phyloP scores from a whole-genome alignment of 92 coral and sea anemone genomes.

The Virgularia gustaviana region DNA sequence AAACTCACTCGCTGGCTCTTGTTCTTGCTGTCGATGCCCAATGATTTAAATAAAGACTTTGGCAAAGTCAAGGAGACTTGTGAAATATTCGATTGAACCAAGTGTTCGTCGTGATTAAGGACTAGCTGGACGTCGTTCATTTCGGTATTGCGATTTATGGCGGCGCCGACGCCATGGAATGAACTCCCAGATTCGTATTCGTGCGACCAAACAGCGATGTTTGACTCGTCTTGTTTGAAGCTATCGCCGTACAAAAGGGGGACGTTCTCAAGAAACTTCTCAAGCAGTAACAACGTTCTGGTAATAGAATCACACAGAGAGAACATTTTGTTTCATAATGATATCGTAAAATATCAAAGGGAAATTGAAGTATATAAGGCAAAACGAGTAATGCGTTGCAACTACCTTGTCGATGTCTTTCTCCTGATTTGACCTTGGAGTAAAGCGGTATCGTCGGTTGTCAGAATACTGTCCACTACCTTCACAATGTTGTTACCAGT shows the following conservation, averaged over 20 bases:
- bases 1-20: slow-evolving; percentile 58
- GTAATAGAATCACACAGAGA: not conserved
- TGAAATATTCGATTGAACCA: not conserved
- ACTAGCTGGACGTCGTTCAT: not conserved
- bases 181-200: not conserved
- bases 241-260: slow-evolving; percentile 54
- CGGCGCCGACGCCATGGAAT: slow-evolving; percentile 18
- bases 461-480: slow-evolving; percentile 63
- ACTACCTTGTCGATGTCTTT: slow-evolving; percentile 70
- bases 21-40: slow-evolving; percentile 15
- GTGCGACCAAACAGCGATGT: slow-evolving; percentile 56
- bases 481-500: slow-evolving; percentile 65
- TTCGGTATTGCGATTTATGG: not conserved
- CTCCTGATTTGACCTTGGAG: slow-evolving; percentile 50
- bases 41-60: slow-evolving; percentile 44
- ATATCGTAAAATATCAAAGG: not conserved
- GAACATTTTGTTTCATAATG: not conserved
- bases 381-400: not conserved
- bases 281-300: slow-evolving; percentile 42
- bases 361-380: no score
- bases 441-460: slow-evolving; percentile 48
- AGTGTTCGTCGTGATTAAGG: not conserved
- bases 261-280: slow-evolving; percentile 54
- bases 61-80: slow-evolving; percentile 59
- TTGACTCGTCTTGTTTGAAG: slow-evolving; percentile 49